Evolutionary conservation across 2,113 vertebrate genomes (phyloP).

Genomic region (Muntiacus reevesi): DNA sequence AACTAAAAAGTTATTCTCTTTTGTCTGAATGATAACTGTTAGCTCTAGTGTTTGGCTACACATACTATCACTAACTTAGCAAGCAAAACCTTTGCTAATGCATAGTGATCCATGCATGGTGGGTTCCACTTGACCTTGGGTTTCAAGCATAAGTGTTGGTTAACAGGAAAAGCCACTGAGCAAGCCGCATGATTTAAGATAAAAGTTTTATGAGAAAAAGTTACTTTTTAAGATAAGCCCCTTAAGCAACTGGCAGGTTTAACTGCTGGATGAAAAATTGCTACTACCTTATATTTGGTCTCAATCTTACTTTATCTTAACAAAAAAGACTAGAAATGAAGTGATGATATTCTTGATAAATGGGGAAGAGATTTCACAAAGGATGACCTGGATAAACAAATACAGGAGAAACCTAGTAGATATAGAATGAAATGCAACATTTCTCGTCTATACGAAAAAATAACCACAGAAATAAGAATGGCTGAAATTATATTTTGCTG

Average conservation of each 20-base stretch:
- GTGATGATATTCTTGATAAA: neutral
- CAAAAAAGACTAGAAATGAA: neutral
- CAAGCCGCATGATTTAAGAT: slow-evolving; percentile 72
- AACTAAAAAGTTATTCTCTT: slow-evolving; percentile 16
- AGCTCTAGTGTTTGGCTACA: neutral
- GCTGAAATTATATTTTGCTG: neutral
- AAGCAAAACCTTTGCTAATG: slow-evolving; percentile 82
- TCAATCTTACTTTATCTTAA: slow-evolving; percentile 1
- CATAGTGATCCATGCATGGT: slow-evolving; percentile 84
- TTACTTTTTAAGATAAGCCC: neutral
- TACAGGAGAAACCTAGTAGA: neutral
- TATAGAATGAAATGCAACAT: neutral
- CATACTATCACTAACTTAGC: slow-evolving; percentile 69
- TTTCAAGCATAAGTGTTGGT: slow-evolving; percentile 88
- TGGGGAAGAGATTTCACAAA: neutral
- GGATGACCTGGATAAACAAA: neutral
- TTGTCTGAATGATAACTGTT: slow-evolving; percentile 35
- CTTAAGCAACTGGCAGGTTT: neutral
- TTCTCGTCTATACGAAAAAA: neutral
- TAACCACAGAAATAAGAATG: neutral
- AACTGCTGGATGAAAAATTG: neutral
- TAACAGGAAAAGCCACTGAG: slow-evolving; percentile 90
- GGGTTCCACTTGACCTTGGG: slow-evolving; percentile 82
- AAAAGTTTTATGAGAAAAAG: neutral
- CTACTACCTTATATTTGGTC: neutral